Conservation (phyloP, 2,797 vertebrate genomes). For the Phoebastria nigripes region DNA sequence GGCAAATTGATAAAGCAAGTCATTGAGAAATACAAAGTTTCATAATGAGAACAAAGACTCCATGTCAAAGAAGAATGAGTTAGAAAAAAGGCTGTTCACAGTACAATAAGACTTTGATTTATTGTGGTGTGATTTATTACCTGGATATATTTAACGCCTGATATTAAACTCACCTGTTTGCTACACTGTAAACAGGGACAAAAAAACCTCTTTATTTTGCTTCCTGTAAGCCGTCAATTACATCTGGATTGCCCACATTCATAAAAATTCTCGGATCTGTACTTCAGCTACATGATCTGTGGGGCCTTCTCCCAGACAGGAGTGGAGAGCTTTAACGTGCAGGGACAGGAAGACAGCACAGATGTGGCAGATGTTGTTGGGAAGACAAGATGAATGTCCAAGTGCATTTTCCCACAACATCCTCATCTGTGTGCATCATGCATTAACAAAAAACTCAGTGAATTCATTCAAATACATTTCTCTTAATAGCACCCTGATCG, state of each 20-base stretch:
- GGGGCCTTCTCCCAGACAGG: not conserved
- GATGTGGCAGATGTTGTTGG: not conserved
- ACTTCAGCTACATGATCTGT: not conserved
- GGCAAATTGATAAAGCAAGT: not conserved
- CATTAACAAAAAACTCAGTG: not conserved
- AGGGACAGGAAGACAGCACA: not conserved
- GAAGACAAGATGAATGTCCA: not conserved
- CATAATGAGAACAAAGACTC: not conserved
- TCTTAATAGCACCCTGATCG: not conserved
- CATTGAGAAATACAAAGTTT: not conserved
- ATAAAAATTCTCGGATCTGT: not conserved
- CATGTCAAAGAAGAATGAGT: not conserved
- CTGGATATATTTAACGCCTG: not conserved
- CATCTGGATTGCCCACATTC: not conserved
- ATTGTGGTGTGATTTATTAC: conserved; percentile 9
- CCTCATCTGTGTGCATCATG: not conserved
- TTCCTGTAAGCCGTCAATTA: not conserved
- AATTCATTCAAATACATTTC: not conserved
- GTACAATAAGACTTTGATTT: not conserved
- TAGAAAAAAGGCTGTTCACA: not conserved
- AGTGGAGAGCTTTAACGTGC: not conserved
- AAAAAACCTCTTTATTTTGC: not conserved
- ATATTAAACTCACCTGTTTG: not conserved
- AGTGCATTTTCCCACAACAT: not conserved
- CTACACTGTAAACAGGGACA: not conserved